A percentile compares a stretch with the other conserved stretches of the same genome.
These are phyloP conservation scores for Isotomurus palustris DNA, from an alignment of 2,888 invertebrate genomes.

Conservation along the genomic window DNA sequence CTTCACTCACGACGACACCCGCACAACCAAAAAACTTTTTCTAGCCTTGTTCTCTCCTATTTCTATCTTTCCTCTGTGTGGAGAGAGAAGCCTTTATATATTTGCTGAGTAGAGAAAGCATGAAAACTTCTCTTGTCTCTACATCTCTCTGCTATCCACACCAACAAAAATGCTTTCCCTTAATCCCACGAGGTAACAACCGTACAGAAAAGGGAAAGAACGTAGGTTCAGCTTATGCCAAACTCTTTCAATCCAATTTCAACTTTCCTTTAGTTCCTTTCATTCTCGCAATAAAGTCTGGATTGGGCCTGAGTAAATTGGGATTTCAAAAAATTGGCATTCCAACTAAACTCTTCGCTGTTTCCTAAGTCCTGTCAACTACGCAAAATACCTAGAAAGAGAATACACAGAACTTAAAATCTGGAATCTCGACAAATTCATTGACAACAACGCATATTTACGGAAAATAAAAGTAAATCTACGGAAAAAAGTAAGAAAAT, in stretches of 20 bases:
- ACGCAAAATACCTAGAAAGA: too few species aligned
- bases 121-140: slow-evolving; percentile 37
- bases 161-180: slow-evolving; percentile 10
- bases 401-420: too few species aligned
- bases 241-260: neutral
- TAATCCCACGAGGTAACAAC: slow-evolving; percentile 2
- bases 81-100: slow-evolving; percentile 29
- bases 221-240: neutral
- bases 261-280: neutral
- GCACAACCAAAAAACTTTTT: neutral
- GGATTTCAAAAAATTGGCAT: too few species aligned
- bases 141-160: slow-evolving; percentile 41
- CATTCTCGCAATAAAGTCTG: too few species aligned
- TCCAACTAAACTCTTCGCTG: too few species aligned
- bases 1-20: slow-evolving; percentile 24
- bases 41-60: slow-evolving; percentile 11
- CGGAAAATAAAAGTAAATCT: too few species aligned
- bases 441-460: too few species aligned
- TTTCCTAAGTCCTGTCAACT: too few species aligned
- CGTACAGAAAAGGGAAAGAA: too few species aligned
- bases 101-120: slow-evolving; percentile 29
- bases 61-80: slow-evolving; percentile 24
- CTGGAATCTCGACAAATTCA: too few species aligned
- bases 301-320: neutral
- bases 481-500: too few species aligned